These are phyloP conservation scores for Bombus waltoni DNA, from an alignment of 1,140 invertebrate genomes.

Conservation along the genomic window DNA sequence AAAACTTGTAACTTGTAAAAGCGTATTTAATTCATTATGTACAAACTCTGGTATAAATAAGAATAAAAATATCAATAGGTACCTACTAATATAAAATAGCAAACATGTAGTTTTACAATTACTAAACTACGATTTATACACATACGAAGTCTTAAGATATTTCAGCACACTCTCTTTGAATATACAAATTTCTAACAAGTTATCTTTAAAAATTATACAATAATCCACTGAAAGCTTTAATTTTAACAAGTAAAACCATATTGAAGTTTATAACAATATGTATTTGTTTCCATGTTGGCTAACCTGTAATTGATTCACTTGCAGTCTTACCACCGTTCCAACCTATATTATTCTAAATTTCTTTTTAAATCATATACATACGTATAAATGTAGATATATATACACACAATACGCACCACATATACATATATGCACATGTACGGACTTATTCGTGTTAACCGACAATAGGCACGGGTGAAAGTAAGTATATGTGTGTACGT, in stretches of 20 bases:
- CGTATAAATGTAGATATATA: not conserved
- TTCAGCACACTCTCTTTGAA: no score
- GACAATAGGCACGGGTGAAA: conserved; percentile 1
- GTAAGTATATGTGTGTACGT: not conserved
- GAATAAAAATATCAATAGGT: not conserved
- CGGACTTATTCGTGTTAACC: not conserved
- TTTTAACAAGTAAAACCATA: not conserved
- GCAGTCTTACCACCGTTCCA: conserved; percentile 28
- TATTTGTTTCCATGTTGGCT: conserved; percentile 18
- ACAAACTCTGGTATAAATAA: not conserved
- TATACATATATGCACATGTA: not conserved
- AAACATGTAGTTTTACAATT: not conserved
- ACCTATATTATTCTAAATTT: conserved; percentile 37
- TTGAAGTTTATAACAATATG: not conserved
- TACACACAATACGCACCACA: not conserved
- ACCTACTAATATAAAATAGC: not conserved
- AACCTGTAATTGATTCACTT: conserved; percentile 34
- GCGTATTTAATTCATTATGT: not conserved
- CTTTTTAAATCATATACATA: conserved; percentile 16
- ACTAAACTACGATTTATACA: not conserved
- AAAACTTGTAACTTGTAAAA: not conserved
- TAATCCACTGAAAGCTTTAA: not conserved
- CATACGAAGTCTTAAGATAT: not conserved
- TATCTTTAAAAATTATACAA: not conserved
- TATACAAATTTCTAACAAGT: no score